These are phyloP conservation scores for Alethe castanea DNA, from an alignment of 2,113 vertebrate genomes.

Conservation along the genomic window DNA sequence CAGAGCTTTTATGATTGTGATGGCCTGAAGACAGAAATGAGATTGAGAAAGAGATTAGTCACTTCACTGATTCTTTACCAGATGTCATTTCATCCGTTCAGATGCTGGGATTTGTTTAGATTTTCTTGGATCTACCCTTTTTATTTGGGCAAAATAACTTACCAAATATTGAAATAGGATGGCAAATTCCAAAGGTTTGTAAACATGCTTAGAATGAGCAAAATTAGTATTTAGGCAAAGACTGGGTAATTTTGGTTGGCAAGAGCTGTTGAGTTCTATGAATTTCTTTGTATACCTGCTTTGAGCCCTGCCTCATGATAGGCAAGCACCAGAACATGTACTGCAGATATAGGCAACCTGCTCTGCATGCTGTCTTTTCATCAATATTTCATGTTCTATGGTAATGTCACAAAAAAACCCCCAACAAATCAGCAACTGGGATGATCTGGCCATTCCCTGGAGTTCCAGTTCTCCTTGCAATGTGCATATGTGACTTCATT, in stretches of 20 bases:
- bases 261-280: background rate
- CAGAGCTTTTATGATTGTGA: background rate
- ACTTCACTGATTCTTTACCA: background rate
- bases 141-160: background rate
- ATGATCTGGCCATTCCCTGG: background rate
- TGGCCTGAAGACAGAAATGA: background rate
- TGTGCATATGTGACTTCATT: background rate
- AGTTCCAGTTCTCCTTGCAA: background rate
- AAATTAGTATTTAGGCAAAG: background rate
- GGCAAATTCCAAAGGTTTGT: background rate
- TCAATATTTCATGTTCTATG: constrained; percentile 11
- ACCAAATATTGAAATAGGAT: background rate
- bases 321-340: background rate
- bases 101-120: background rate
- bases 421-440: background rate
- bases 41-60: background rate
- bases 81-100: background rate
- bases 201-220: background rate
- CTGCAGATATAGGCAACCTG: background rate
- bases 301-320: constrained; percentile 9
- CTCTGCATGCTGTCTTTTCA: constrained; percentile 1
- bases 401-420: background rate
- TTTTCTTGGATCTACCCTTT: background rate
- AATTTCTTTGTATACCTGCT: constrained; percentile 8
- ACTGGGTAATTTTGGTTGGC: background rate